Evolutionary conservation across 2,113 vertebrate genomes (phyloP), one percentile per base, ranked within the genome.

Genomic region (Eidolon helvum): DNA sequence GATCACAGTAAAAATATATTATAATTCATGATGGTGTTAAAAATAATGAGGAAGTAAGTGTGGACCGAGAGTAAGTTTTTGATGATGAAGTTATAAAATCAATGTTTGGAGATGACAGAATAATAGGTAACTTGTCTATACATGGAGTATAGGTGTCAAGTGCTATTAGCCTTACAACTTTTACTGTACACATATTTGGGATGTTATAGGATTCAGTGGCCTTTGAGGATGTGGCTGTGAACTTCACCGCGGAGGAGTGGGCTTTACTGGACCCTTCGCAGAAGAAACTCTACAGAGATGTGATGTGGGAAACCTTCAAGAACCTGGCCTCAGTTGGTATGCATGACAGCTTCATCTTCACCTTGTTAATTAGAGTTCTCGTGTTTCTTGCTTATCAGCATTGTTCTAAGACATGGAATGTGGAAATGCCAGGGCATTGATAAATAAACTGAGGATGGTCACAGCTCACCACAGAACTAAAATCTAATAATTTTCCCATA

Each of bases 251-350:
- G 4, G 50, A 50, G 50, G 50, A 50, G 50, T 50, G 50, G 50
- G 50, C 15, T 50, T 50, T 50, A 50, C 15, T 50, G 15, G 65
- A 45, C 61, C 59, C 90, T 84, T 85, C 57, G 19, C 87, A 97
- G 82, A 87, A 72, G 43, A 9, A 22, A 45, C 50, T 98, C 69
- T 90, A 66, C 85, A 89, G 48, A 78, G 89, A 97, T 50, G 95
- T 97, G 80, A 97, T 95, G 91, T 4, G 4, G 71, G 94, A 97
- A 87, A 97, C 87, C 33, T 71, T 95, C 24, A 45, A 33, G 71
- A 96, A 91, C 4, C 65, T 95, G 66, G 79, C 80, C 26, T 90
- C 53, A 18, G 10, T 96, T 43, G 93, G 72, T 95, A 91, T 77
- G 50, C 0, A 26, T 57, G 77, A 79, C 5, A n/a, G 4, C 30